These are phyloP conservation scores for Odiellus spinosus DNA, from an alignment of 2,888 invertebrate species.

Conservation along the genomic window DNA sequence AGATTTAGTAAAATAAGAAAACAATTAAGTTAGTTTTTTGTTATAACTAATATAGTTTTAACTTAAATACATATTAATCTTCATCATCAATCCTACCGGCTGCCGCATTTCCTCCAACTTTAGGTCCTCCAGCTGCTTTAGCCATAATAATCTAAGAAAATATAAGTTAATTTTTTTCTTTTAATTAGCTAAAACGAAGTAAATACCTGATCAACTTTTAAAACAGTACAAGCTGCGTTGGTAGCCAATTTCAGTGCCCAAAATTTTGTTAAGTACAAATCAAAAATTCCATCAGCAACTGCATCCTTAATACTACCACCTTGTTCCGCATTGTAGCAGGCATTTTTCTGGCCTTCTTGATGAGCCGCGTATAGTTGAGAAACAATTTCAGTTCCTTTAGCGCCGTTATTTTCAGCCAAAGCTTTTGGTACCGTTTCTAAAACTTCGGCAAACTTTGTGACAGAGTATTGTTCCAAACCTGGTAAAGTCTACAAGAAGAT, in stretches of 20 bases:
- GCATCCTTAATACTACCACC: constrained; percentile 46
- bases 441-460: constrained; percentile 70
- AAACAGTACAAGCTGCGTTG: constrained; percentile 69
- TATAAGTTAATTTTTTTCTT: neutral
- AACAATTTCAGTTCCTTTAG: constrained; percentile 63
- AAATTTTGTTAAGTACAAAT: constrained; percentile 66
- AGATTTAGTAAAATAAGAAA: too few relatives aligned
- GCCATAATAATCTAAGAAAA: constrained; percentile 70
- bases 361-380: constrained; percentile 87
- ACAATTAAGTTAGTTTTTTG: too few relatives aligned
- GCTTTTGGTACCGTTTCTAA: constrained; percentile 80
- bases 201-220: constrained; percentile 68
- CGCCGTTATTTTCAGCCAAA: constrained; percentile 85
- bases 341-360: constrained; percentile 61
- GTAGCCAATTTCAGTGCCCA: constrained; percentile 95
- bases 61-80: constrained; percentile 16
- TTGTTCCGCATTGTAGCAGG: constrained; percentile 75
- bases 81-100: constrained; percentile 36
- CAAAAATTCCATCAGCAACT: constrained; percentile 56
- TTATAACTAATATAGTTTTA: neutral
- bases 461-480: constrained; percentile 91
- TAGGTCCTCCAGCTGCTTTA: constrained; percentile 89
- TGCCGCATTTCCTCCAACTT: constrained; percentile 40
- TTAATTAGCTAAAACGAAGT: neutral
- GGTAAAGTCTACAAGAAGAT: constrained; percentile 46